These are phyloP conservation scores for Dorcus hopei DNA, from an alignment of 2,888 invertebrate genomes.

Conservation along the genomic window DNA sequence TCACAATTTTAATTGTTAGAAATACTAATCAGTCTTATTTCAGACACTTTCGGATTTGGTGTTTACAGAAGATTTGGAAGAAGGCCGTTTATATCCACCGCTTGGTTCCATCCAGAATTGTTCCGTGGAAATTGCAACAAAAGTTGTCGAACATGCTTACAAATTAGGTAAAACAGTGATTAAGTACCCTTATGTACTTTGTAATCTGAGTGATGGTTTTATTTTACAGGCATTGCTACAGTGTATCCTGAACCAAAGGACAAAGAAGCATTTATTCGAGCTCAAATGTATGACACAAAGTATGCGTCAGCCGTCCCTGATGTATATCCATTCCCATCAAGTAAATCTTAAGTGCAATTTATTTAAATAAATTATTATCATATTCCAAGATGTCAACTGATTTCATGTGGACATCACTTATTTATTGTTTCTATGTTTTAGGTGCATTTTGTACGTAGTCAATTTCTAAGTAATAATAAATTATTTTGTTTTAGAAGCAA, in stretches of 20 bases:
- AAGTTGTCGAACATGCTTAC: constrained; percentile 81
- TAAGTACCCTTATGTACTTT: background rate
- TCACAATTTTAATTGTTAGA: background rate
- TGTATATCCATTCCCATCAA: constrained; percentile 58
- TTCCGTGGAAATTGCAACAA: constrained; percentile 82
- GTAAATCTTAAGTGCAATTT: constrained; percentile 9
- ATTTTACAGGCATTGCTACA: constrained; percentile 68
- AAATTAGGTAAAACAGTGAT: constrained; percentile 55
- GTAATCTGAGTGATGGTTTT: constrained; percentile 15
- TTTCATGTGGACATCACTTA: too few relatives aligned
- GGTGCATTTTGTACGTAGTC: too few relatives aligned
- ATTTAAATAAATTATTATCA: background rate
- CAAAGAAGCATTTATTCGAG: constrained; percentile 69
- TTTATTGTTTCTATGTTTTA: too few relatives aligned
- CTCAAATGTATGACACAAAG: constrained; percentile 75
- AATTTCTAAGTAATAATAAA: too few relatives aligned
- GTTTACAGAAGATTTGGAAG: constrained; percentile 71
- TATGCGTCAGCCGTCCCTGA: constrained; percentile 69
- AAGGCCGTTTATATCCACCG: constrained; percentile 91
- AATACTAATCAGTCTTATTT: constrained; percentile 26
- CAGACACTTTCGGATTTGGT: constrained; percentile 80
- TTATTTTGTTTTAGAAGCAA: too few relatives aligned
- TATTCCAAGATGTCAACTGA: too few relatives aligned
- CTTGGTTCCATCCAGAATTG: constrained; percentile 77
- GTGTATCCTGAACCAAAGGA: constrained; percentile 74